phyloP scores from a whole-genome alignment of 2,797 vertebrate species.

The Pitangus sulphuratus region DNA sequence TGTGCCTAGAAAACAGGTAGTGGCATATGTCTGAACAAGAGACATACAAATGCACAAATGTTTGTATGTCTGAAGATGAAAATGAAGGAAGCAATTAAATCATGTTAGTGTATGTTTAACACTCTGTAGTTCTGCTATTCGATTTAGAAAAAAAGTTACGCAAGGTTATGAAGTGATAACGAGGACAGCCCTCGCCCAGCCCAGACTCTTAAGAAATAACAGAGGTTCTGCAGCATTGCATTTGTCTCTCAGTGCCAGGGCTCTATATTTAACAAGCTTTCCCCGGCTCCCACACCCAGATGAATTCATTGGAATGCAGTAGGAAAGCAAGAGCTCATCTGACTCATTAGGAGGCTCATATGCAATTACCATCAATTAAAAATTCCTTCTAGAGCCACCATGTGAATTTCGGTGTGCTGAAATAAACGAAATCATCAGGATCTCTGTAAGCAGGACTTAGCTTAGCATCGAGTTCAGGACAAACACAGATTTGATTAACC shows the following conservation, averaged over 20 bases:
- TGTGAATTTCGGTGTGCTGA: slow-evolving; percentile 34
- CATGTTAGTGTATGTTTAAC: not conserved
- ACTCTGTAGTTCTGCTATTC: not conserved
- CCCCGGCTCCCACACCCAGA: slow-evolving; percentile 65
- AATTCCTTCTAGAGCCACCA: slow-evolving; percentile 29
- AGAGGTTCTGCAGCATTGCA: slow-evolving; percentile 40
- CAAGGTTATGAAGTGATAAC: not conserved
- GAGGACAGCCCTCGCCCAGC: not conserved
- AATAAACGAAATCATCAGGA: not conserved
- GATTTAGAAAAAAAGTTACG: not conserved
- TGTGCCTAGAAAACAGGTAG: not conserved
- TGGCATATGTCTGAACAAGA: not conserved
- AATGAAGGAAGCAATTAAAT: not conserved
- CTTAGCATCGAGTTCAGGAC: not conserved
- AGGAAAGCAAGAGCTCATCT: slow-evolving; percentile 61
- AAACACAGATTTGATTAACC: not conserved
- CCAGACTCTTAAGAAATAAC: slow-evolving; percentile 60
- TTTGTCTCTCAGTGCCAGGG: slow-evolving; percentile 47
- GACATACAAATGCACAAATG: not conserved
- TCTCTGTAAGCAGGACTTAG: not conserved
- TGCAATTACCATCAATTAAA: slow-evolving; percentile 67
- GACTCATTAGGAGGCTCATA: slow-evolving; percentile 67
- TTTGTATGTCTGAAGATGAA: not conserved
- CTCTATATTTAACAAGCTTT: slow-evolving; percentile 69
- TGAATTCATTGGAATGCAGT: slow-evolving; percentile 70